Evolutionary conservation across 2,797 vertebrate genomes (phyloP), one percentile per base, ranked within the genome.

Genomic region (Molothrus aeneus): DNA sequence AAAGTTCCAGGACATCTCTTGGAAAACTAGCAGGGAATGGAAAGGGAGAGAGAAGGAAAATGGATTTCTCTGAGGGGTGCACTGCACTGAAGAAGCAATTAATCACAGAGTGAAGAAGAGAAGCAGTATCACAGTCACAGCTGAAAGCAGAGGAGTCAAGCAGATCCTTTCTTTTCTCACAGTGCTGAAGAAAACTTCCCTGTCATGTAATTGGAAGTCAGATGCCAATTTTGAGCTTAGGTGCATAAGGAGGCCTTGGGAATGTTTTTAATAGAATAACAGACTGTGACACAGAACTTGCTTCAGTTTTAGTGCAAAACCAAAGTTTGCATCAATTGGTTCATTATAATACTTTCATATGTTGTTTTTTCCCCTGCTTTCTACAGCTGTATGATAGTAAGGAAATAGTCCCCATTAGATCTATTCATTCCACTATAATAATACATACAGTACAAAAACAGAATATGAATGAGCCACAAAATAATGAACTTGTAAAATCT

Each of bases 401-500:
- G 51, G 51, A 90, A 83, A 78, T 47, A 40, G 34, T 64, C 50
- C 32, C 36, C 42, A 80, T 73, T 80, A 77, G 40, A 68, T 60
- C 68, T 70, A 60, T 60, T 79, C 43, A 63, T 68, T 93, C 34
- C 64, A 73, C 48, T 79, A 79, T 43, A 80, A 47, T 63, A 87
- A 91, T 22, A 63, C 12, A 17, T 70, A 56, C 32, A 50, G 45
- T 68, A 71, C 60, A 87, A 80, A 36, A 79, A 61, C 29, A 29
- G 68, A 84, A 72, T 72, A 86, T 22, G 56, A 92, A 92, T 70
- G 15, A 92, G 53, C 60, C 68, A 82, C 53, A 74, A 90, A 82
- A 77, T 68, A 91, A 93, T 68, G 60, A 91, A 83, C 45, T 78
- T 68, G 38, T 73, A 92, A 85, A 83, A 86, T 85, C 79, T 56